phyloP scores from a whole-genome alignment of 2,797 vertebrate genomes.

The Nyctalus aviator region DNA sequence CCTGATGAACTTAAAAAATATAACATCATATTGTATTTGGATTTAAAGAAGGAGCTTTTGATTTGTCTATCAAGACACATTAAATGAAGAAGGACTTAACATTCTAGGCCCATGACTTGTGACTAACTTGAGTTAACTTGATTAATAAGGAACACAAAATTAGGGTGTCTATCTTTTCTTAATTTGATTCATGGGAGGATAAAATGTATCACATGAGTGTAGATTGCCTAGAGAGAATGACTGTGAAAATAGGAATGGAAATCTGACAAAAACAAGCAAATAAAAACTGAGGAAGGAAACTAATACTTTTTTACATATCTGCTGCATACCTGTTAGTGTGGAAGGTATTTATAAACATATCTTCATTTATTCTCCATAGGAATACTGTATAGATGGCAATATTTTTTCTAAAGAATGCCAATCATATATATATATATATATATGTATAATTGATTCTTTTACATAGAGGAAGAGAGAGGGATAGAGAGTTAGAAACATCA shows the following conservation, averaged over 20 bases:
- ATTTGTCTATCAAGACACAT: neutral
- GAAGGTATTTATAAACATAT: slow-evolving; percentile 5
- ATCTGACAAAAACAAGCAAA: neutral
- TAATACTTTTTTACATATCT: neutral
- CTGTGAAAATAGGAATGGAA: neutral
- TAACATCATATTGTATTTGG: neutral
- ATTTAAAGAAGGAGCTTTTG: neutral
- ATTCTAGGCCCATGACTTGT: neutral
- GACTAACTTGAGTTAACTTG: slow-evolving; percentile 23
- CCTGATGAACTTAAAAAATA: slow-evolving; percentile 15
- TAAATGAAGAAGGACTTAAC: slow-evolving; percentile 42
- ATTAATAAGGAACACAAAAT: slow-evolving; percentile 22
- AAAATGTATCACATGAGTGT: neutral
- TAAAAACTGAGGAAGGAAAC: neutral
- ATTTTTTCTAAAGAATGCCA: neutral
- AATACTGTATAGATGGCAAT: neutral
- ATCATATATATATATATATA: too few species aligned
- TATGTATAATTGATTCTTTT: too few species aligned
- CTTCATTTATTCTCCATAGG: neutral
- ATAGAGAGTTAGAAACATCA: too few species aligned
- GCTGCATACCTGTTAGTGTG: neutral
- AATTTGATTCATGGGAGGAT: neutral
- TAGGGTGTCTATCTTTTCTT: slow-evolving; percentile 23
- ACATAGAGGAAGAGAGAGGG: too few species aligned
- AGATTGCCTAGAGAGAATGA: slow-evolving; percentile 2